Evolutionary conservation across 2,888 invertebrate genomes (phyloP).

Genomic region (Malachius bipustulatus): DNA sequence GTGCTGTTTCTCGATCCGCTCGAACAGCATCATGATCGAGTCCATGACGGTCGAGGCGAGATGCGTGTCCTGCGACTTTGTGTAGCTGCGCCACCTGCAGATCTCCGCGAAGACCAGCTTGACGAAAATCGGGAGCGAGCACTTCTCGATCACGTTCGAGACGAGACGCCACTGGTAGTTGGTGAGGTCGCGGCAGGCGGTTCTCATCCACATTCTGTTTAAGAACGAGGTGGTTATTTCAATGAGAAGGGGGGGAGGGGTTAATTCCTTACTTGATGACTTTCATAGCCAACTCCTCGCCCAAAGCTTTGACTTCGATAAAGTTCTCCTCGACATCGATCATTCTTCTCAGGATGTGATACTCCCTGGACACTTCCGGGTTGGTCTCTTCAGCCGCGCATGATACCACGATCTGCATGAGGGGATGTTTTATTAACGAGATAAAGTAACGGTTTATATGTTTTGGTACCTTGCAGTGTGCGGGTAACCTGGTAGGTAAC

Average conservation of each 20-base stretch:
- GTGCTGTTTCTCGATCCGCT: slow-evolving; percentile 90
- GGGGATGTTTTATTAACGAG: neutral
- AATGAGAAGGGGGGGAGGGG: slow-evolving; percentile 1
- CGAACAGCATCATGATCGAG: slow-evolving; percentile 92
- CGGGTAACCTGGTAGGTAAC: slow-evolving; percentile 84
- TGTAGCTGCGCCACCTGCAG: slow-evolving; percentile 93
- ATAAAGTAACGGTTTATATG: neutral
- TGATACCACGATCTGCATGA: slow-evolving; percentile 70
- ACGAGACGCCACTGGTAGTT: slow-evolving; percentile 93
- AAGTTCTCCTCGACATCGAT: slow-evolving; percentile 82
- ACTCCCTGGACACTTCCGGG: slow-evolving; percentile 77
- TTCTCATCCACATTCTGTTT: slow-evolving; percentile 91
- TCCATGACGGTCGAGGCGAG: slow-evolving; percentile 93
- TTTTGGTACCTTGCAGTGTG: slow-evolving; percentile 64
- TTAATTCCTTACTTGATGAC: slow-evolving; percentile 60
- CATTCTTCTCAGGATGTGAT: slow-evolving; percentile 74
- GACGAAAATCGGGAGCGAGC: slow-evolving; percentile 92
- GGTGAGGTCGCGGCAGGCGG: slow-evolving; percentile 74
- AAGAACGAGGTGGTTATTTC: too few species aligned
- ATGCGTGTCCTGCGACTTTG: slow-evolving; percentile 84
- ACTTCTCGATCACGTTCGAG: slow-evolving; percentile 83
- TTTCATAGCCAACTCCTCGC: slow-evolving; percentile 87
- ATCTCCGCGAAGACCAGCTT: slow-evolving; percentile 97
- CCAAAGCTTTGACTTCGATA: slow-evolving; percentile 78
- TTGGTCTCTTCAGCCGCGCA: slow-evolving; percentile 81